phyloP scores from a whole-genome alignment of 2,888 invertebrate genomes.

The Epistrophe eligans region DNA sequence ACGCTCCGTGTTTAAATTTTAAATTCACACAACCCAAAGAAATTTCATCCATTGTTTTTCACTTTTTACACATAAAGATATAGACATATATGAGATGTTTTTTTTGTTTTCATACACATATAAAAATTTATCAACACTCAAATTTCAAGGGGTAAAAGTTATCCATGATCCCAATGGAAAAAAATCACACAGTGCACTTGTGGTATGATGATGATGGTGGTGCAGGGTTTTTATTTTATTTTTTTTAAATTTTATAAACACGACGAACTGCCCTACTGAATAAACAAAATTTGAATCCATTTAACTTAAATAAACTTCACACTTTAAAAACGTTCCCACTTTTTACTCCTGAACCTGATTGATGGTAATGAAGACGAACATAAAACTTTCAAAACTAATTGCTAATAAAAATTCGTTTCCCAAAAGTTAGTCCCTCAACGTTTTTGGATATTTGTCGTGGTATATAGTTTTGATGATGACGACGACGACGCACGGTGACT shows the following conservation, averaged over 20 bases:
- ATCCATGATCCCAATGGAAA: background rate
- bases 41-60: background rate
- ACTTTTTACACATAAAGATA: background rate
- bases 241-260: background rate
- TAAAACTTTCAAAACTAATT: conserved; percentile 66
- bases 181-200: background rate
- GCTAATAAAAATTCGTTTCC: conserved; percentile 51
- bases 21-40: no score
- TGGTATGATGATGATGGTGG: no score
- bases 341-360: conserved; percentile 42
- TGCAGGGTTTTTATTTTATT: background rate
- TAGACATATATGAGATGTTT: background rate
- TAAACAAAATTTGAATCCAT: conserved; percentile 31
- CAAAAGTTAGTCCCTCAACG: conserved; percentile 37
- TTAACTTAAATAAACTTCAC: conserved; percentile 28
- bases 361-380: conserved; percentile 57
- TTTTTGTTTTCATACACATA: background rate
- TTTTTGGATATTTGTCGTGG: conserved; percentile 31
- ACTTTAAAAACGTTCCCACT: conserved; percentile 45
- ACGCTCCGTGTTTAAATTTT: no score
- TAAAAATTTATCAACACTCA: background rate
- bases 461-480: background rate
- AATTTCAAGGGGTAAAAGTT: background rate
- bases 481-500: no score
- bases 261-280: conserved; percentile 2